Evolutionary conservation across 2,797 vertebrate species (phyloP).

Genomic region (Graptemys geographica): DNA sequence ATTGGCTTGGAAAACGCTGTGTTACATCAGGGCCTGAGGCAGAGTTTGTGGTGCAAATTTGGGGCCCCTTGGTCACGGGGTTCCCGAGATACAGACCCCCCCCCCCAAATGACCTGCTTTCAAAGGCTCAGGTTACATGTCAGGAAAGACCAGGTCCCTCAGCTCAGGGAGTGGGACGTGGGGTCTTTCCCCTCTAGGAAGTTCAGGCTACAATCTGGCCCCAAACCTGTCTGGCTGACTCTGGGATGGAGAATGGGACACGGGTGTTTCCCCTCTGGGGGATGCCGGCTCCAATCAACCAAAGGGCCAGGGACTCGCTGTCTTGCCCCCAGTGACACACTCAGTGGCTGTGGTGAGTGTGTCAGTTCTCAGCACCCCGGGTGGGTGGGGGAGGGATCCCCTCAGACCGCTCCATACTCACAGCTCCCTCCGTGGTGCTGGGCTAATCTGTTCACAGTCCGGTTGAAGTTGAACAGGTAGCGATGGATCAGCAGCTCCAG

Average conservation of each 20-base stretch:
- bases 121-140: neutral
- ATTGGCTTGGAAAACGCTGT: neutral
- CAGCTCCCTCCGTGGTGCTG: neutral
- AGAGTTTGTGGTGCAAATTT: neutral
- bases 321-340: neutral
- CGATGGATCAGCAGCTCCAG: neutral
- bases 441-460: accelerated
- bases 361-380: neutral
- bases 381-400: neutral
- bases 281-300: neutral
- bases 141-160: neutral
- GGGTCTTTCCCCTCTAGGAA: too few relatives aligned
- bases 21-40: too few relatives aligned
- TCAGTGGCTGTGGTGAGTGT: neutral
- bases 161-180: neutral
- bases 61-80: too few relatives aligned
- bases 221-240: too few relatives aligned
- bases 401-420: neutral
- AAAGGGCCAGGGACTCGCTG: neutral
- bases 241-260: too few relatives aligned
- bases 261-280: neutral
- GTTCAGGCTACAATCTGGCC: too few relatives aligned
- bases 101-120: too few relatives aligned
- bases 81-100: neutral
- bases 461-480: neutral